Evolutionary conservation across 2,797 vertebrate genomes (phyloP).

Genomic region (Neosalanx taihuensis): DNA sequence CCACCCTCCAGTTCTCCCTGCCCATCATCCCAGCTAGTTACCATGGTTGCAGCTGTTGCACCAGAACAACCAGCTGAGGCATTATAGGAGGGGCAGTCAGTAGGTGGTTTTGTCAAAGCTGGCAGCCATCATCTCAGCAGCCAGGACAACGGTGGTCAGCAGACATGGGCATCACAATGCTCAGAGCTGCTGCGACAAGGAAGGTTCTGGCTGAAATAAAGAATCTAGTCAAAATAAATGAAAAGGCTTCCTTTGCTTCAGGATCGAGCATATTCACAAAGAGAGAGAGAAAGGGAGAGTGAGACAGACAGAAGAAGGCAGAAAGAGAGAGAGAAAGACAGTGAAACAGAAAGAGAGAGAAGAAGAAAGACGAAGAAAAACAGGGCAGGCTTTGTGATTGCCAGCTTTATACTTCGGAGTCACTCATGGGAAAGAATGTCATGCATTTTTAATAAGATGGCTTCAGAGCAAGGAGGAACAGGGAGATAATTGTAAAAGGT

Average conservation of each 20-base stretch:
- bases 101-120: neutral
- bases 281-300: neutral
- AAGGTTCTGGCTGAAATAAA: neutral
- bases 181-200: neutral
- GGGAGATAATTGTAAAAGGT: conserved; percentile 43
- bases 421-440: conserved; percentile 26
- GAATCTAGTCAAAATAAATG: conserved; percentile 3
- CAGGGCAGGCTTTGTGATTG: conserved; percentile 11
- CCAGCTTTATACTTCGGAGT: conserved; percentile 29
- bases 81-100: neutral
- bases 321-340: conserved; percentile 2
- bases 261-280: conserved; percentile 23
- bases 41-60: conserved; percentile 29
- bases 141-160: neutral
- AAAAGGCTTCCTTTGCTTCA: conserved; percentile 1
- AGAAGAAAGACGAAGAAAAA: neutral
- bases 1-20: neutral
- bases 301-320: conserved; percentile 6
- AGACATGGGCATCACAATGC: neutral
- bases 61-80: conserved; percentile 27
- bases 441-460: conserved; percentile 46
- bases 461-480: conserved; percentile 26
- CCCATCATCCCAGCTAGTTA: conserved; percentile 12
- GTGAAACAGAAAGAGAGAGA: conserved; percentile 7
- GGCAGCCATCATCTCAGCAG: conserved; percentile 1